Conservation (phyloP, 2,797 vertebrate species). For the Geotria australis region DNA sequence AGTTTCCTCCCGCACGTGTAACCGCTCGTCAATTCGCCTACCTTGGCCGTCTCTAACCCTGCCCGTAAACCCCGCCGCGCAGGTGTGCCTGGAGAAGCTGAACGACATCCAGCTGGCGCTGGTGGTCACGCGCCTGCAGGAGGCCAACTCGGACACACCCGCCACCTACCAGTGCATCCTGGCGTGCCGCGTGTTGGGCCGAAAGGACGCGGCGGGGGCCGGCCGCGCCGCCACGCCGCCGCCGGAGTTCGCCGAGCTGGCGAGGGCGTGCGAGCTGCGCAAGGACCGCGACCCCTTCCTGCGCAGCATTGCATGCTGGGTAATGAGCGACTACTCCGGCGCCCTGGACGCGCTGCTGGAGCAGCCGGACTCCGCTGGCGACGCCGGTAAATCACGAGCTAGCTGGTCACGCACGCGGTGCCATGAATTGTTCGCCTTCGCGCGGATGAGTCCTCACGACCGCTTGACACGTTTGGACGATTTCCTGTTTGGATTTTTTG, state of each 20-base stretch:
- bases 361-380: slow-evolving; percentile 13
- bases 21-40: too few species aligned
- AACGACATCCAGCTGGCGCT: slow-evolving; percentile 76
- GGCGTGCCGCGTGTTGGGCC: slow-evolving; percentile 43
- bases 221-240: too few species aligned
- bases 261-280: slow-evolving; percentile 6
- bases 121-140: slow-evolving; percentile 68
- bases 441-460: too few species aligned
- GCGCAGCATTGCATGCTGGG: slow-evolving; percentile 83
- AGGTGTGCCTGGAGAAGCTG: slow-evolving; percentile 87
- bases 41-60: too few species aligned
- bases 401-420: too few species aligned
- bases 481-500: too few species aligned
- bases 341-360: slow-evolving; percentile 68
- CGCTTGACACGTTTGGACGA: too few species aligned
- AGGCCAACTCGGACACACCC: slow-evolving; percentile 61
- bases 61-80: background rate
- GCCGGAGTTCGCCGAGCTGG: too few species aligned
- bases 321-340: slow-evolving; percentile 58
- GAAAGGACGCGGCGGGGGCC: too few species aligned
- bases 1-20: too few species aligned
- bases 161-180: slow-evolving; percentile 64
- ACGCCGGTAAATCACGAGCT: background rate
- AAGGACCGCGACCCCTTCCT: slow-evolving; percentile 50
- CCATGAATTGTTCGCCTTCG: too few species aligned